phyloP scores from a whole-genome alignment of 2,888 invertebrate species.

The Pedicia rivosa region DNA sequence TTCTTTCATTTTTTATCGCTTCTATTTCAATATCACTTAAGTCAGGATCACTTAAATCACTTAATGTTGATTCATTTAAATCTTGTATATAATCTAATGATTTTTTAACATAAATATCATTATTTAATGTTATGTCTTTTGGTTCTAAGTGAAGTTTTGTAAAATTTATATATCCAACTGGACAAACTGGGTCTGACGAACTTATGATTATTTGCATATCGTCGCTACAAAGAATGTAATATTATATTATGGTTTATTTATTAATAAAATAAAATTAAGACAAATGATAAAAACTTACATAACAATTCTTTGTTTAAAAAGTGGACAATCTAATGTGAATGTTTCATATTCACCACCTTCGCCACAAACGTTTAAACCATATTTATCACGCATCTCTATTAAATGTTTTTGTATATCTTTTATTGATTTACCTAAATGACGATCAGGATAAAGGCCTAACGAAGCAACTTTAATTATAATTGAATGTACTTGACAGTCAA shows the following conservation, averaged over 20 bases:
- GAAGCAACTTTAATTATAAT: conserved; percentile 96
- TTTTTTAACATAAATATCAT: conserved; percentile 35
- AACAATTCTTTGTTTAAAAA: conserved; percentile 78
- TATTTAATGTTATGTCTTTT: conserved; percentile 30
- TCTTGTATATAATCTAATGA: conserved; percentile 43
- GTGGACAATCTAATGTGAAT: conserved; percentile 90
- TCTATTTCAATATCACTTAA: conserved; percentile 45
- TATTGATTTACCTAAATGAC: conserved; percentile 77
- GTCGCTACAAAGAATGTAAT: conserved; percentile 40
- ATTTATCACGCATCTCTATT: conserved; percentile 78
- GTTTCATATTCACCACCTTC: conserved; percentile 99
- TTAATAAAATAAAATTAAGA: conserved; percentile 6
- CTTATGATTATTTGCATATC: conserved; percentile 76
- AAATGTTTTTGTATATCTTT: conserved; percentile 77
- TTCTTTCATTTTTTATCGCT: conserved; percentile 35
- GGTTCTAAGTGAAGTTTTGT: conserved; percentile 63
- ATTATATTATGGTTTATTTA: conserved; percentile 5
- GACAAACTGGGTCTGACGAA: conserved; percentile 82
- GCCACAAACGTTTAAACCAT: conserved; percentile 89
- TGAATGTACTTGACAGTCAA: conserved; percentile 78
- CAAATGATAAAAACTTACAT: conserved; percentile 48
- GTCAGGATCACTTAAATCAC: conserved; percentile 46
- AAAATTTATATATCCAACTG: conserved; percentile 87
- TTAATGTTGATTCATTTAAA: conserved; percentile 44
- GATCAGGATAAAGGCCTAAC: conserved; percentile 69